These are phyloP conservation scores for Micropterix aruncella DNA, from an alignment of 2,888 invertebrate genomes.

Conservation along the genomic window DNA sequence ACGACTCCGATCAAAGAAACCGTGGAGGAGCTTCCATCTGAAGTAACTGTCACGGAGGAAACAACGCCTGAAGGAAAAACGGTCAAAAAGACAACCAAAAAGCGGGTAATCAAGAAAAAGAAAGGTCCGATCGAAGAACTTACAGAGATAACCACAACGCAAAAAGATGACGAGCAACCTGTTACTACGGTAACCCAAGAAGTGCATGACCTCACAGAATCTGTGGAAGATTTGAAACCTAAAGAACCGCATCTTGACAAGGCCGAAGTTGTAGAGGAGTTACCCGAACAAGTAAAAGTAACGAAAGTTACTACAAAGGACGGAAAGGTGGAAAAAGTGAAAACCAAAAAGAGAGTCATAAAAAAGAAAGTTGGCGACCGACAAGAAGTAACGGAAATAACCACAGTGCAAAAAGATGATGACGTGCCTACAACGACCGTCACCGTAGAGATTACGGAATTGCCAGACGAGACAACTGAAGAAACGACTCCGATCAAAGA, in stretches of 20 bases:
- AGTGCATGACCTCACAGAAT: conserved; percentile 5
- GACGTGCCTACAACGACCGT: conserved; percentile 18
- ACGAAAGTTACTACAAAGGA: conserved; percentile 18
- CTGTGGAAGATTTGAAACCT: conserved; percentile 5
- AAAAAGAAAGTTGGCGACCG: conserved; percentile 21
- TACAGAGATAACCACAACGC: not conserved
- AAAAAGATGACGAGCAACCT: not conserved
- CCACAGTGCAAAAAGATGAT: conserved; percentile 24
- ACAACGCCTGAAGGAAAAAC: not conserved
- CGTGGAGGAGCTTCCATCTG: conserved; percentile 10
- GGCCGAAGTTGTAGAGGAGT: conserved; percentile 15
- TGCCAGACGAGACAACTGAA: conserved; percentile 12
- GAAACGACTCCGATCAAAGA: conserved; percentile 13
- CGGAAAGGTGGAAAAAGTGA: conserved; percentile 14
- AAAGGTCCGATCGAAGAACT: conserved; percentile 6
- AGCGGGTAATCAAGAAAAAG: conserved; percentile 9
- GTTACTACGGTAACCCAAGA: not conserved
- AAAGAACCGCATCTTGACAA: conserved; percentile 8
- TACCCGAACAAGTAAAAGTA: conserved; percentile 19
- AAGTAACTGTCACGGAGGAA: conserved; percentile 6
- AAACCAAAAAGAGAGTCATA: conserved; percentile 16
- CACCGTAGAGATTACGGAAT: conserved; percentile 13
- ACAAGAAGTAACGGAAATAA: conserved; percentile 19
- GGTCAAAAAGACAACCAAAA: conserved; percentile 6
- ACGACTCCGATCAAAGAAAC: conserved; percentile 8